These are phyloP conservation scores for Eolophus roseicapilla DNA, from an alignment of 2,113 vertebrate genomes.

Conservation along the genomic window DNA sequence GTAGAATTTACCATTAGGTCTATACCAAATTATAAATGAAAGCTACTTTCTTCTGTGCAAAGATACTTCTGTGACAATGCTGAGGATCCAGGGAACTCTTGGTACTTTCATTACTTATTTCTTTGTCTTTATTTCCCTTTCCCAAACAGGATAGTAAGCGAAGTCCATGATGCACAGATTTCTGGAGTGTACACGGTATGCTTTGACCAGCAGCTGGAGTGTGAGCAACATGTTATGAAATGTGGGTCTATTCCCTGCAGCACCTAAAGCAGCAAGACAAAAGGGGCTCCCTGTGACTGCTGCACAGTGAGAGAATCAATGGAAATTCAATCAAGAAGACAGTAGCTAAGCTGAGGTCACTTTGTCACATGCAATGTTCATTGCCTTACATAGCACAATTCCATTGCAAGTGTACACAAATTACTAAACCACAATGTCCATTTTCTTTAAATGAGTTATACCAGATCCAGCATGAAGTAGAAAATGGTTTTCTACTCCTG, in stretches of 20 bases:
- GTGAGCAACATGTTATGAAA: rapidly evolving
- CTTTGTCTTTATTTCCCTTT: background rate
- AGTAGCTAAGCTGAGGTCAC: background rate
- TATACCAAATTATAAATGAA: background rate
- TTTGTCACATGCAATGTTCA: background rate
- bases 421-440: background rate
- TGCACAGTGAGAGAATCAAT: rapidly evolving
- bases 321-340: background rate
- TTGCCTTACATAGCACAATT: background rate
- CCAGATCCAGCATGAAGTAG: background rate
- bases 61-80: background rate
- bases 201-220: background rate
- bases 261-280: background rate
- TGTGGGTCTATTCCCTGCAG: background rate
- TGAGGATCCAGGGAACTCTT: background rate
- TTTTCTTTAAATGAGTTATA: background rate
- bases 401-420: background rate
- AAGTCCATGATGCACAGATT: background rate
- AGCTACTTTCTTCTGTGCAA: background rate
- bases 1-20: background rate
- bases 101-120: background rate
- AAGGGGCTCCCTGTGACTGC: rapidly evolving
- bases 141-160: background rate
- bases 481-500: background rate
- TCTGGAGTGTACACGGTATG: background rate